Percentiles rank a stretch among this genome's conserved stretches.
Evolutionary conservation across 2,797 vertebrate species (phyloP).

Genomic region (Crax fasciolata): DNA sequence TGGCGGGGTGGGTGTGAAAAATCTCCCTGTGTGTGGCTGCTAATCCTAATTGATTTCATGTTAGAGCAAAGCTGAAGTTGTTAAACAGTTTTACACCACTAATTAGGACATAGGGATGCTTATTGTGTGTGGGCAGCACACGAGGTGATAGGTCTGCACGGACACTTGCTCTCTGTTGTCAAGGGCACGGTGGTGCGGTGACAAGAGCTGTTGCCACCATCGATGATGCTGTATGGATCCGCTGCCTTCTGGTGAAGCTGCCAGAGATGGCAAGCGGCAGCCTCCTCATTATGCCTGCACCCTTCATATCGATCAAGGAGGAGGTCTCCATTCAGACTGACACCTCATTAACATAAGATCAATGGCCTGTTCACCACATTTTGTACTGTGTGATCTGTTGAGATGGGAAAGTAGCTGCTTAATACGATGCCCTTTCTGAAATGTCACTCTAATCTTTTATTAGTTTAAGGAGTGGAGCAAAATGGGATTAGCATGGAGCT

Average conservation of each 20-base stretch:
- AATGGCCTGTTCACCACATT: constrained; percentile 81
- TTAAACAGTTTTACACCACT: constrained; percentile 43
- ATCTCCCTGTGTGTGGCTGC: constrained; percentile 24
- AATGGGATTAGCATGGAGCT: constrained; percentile 82
- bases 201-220: constrained; percentile 50
- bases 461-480: constrained; percentile 86
- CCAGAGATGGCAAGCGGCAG: not conserved
- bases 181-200: not conserved
- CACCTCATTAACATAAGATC: constrained; percentile 89
- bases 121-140: constrained; percentile 1
- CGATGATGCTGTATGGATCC: not conserved
- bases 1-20: constrained; percentile 53
- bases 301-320: constrained; percentile 66
- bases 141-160: not conserved
- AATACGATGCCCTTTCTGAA: constrained; percentile 92
- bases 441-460: constrained; percentile 92
- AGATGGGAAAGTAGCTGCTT: constrained; percentile 80
- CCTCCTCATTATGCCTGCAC: not conserved
- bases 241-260: constrained; percentile 12
- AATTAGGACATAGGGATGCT: constrained; percentile 62
- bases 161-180: not conserved
- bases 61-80: constrained; percentile 48
- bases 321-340: constrained; percentile 78
- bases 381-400: constrained; percentile 46
- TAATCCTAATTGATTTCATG: constrained; percentile 68